These are phyloP conservation scores for Cyprinodon brontotheroides DNA, from an alignment of 2,113 vertebrate species.

Conservation along the genomic window DNA sequence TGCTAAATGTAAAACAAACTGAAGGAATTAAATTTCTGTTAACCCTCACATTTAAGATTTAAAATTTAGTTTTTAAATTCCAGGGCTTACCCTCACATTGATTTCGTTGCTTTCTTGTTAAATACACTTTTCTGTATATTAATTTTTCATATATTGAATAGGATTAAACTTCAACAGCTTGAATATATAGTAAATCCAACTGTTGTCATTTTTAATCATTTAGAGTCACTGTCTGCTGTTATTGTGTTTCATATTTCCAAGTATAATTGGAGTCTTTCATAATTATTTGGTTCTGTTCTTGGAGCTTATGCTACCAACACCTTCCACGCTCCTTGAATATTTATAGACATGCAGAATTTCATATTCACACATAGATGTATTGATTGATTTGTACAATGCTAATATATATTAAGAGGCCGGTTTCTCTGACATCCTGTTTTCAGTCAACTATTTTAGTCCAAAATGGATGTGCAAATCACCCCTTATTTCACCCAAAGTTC, in stretches of 20 bases:
- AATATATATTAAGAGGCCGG: background rate
- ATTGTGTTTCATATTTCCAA: slow-evolving; percentile 1
- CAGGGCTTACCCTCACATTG: too few species aligned
- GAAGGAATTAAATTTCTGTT: too few species aligned
- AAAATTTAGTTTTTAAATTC: too few species aligned
- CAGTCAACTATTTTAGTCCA: background rate
- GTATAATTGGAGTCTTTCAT: slow-evolving; percentile 26
- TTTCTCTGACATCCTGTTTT: slow-evolving; percentile 4
- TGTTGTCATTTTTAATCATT: too few species aligned
- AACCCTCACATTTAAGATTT: too few species aligned
- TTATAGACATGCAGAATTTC: background rate
- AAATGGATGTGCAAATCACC: background rate
- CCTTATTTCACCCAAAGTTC: background rate
- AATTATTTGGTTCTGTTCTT: slow-evolving; percentile 37
- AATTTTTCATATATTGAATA: too few species aligned
- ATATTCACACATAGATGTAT: background rate
- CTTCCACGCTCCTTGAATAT: slow-evolving; percentile 50
- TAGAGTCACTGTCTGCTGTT: background rate
- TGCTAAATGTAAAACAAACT: too few species aligned
- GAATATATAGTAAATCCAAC: background rate
- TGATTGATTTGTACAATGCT: background rate
- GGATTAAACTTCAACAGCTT: background rate
- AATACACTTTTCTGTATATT: too few species aligned
- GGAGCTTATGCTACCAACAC: slow-evolving; percentile 46
- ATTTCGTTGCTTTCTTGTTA: too few species aligned